Conservation (phyloP, 2,888 invertebrate genomes). For the Drosophila leonis region DNA sequence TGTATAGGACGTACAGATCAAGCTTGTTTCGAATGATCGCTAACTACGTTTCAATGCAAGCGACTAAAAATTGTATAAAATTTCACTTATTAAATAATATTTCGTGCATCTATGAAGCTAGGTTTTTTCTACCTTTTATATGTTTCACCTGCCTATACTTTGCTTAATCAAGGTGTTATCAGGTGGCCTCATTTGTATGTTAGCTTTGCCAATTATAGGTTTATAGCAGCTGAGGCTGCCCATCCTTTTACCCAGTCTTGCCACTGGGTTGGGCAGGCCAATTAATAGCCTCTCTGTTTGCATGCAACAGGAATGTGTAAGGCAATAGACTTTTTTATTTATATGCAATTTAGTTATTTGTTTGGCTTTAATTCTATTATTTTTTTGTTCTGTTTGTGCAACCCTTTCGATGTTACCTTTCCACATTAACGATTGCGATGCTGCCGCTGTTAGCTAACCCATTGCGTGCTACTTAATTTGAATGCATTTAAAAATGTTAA, state of each 20-base stretch:
- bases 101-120: too few relatives aligned
- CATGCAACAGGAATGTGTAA: slow-evolving; percentile 29
- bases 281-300: slow-evolving; percentile 11
- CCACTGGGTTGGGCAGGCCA: slow-evolving; percentile 16
- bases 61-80: too few relatives aligned
- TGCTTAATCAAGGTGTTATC: neutral
- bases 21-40: too few relatives aligned
- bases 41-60: too few relatives aligned
- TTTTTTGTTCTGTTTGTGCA: slow-evolving; percentile 43
- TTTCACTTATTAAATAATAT: too few relatives aligned
- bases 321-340: slow-evolving; percentile 66
- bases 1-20: too few relatives aligned
- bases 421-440: slow-evolving; percentile 8
- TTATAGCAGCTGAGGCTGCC: neutral
- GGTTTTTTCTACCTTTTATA: too few relatives aligned
- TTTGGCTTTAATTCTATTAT: slow-evolving; percentile 5
- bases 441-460: slow-evolving; percentile 26
- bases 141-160: neutral
- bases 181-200: slow-evolving; percentile 7
- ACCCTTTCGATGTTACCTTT: slow-evolving; percentile 53
- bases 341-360: slow-evolving; percentile 59
- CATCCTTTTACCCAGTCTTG: neutral
- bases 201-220: slow-evolving; percentile 24
- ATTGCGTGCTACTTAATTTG: slow-evolving; percentile 65
- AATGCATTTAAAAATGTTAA: slow-evolving; percentile 79